Base-by-base conservation (phyloP, 1,140 invertebrate species). In the Diorhabda carinulata region DNA sequence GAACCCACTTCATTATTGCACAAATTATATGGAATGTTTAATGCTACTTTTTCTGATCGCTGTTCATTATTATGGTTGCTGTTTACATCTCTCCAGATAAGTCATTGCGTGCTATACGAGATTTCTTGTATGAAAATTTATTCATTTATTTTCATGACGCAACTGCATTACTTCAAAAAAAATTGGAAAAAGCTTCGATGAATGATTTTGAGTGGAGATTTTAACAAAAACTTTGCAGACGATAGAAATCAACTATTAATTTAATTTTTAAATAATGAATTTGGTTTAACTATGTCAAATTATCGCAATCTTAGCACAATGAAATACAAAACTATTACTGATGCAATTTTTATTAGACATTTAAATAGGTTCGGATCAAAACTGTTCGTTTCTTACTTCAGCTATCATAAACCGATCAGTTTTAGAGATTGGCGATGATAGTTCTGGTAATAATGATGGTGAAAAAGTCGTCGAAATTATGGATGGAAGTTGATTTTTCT, bases 211-310 rank as follows among this genome's bases (percentile, higher is more conserved):
- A 44, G 40, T 56, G 63, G 63, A 9, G 43, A 64, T 64, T 64
- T 45, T 3, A 64, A 64, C 63, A 64, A 42, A 9, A 64, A 64
- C 40, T 64, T 64, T 44, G 43, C 63, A 9, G 63, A 64, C 43
- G 10, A 64, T 42, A 45, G 52, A 64, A 43, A 6, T 8, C 9
- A 52, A 43, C 43, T 6, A 56, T 64, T 64, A 44, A 64, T 40
- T 7, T 4, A 47, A 8, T 64, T 64, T 64, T 43, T 64, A 64
- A 59, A 59, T 10, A 10, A 59, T 40, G 5, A 59, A 59, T 40
- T 59, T 10, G 57, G 40, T 40, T 59, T 64, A 9, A 41, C 5
- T n/a, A 64, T 56, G 63, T 43, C 40, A n/a, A 64, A 25, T 25
- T 0, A 25, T 1, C 25, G 25, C 25, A 25, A 25, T 25, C 25